Conservation (phyloP, 2,888 invertebrate genomes). For the Ennomos fuscantarius region DNA sequence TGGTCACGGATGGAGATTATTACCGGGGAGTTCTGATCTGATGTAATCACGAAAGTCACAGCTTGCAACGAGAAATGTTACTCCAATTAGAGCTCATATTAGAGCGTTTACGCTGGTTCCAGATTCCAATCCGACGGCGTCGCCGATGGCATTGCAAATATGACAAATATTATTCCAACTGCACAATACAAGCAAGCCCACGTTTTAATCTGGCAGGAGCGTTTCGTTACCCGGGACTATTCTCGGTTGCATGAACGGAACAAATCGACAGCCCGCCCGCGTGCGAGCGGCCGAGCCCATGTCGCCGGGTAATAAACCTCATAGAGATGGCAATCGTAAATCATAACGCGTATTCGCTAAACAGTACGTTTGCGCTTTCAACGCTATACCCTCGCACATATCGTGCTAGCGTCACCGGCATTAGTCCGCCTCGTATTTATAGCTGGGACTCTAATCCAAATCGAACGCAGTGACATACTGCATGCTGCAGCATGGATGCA, state of each 20-base stretch:
- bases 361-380: slow-evolving; percentile 40
- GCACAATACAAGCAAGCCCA: slow-evolving; percentile 23
- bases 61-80: too few species aligned
- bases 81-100: too few species aligned
- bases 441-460: slow-evolving; percentile 54
- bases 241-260: slow-evolving; percentile 20
- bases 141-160: slow-evolving; percentile 34
- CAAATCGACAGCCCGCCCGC: slow-evolving; percentile 34
- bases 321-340: slow-evolving; percentile 45
- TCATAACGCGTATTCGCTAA: slow-evolving; percentile 41
- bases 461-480: slow-evolving; percentile 46
- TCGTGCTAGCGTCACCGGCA: slow-evolving; percentile 55
- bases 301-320: slow-evolving; percentile 40
- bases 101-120: slow-evolving; percentile 2
- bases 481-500: slow-evolving; percentile 35
- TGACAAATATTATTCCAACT: slow-evolving; percentile 37
- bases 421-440: slow-evolving; percentile 65
- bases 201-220: slow-evolving; percentile 30
- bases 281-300: slow-evolving; percentile 9
- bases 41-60: too few species aligned
- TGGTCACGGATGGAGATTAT: too few species aligned
- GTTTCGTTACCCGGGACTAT: slow-evolving; percentile 26
- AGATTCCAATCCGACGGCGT: slow-evolving; percentile 18
- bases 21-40: too few species aligned
- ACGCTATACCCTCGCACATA: slow-evolving; percentile 34